Evolutionary conservation across 2,113 vertebrate species (phyloP).

Genomic region (Microcebus lehilahytsara): DNA sequence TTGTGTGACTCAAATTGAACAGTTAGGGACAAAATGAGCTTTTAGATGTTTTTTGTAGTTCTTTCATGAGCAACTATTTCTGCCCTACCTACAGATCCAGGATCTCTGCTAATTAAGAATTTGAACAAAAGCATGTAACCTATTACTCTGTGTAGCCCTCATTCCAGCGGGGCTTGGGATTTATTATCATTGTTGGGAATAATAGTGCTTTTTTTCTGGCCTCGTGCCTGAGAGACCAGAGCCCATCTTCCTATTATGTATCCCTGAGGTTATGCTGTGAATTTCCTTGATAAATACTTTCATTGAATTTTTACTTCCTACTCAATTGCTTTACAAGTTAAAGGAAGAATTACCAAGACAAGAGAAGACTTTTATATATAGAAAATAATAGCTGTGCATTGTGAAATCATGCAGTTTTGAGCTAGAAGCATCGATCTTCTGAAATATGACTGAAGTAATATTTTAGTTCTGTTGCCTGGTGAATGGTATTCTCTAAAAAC

Average conservation of each 20-base stretch:
- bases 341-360: constrained; percentile 32
- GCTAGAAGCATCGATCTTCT: not conserved
- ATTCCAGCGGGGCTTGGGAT: not conserved
- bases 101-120: not conserved
- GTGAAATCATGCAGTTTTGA: not conserved
- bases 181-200: not conserved
- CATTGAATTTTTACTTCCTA: constrained; percentile 41
- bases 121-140: not conserved
- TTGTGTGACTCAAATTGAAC: not conserved
- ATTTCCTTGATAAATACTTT: constrained; percentile 43
- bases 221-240: not conserved
- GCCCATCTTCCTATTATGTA: not conserved
- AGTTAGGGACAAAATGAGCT: not conserved
- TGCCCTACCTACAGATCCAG: not conserved
- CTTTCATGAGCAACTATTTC: not conserved
- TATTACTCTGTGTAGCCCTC: not conserved
- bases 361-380: not conserved
- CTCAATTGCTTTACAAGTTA: constrained; percentile 6
- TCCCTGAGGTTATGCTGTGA: not conserved
- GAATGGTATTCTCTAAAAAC: not conserved
- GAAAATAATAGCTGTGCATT: not conserved
- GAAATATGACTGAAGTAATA: not conserved
- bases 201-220: constrained; percentile 8
- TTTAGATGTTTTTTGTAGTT: not conserved
- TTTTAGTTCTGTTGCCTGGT: not conserved